phyloP scores from a whole-genome alignment of 2,113 vertebrate genomes.

The Cyphomyrus discorhynchus region DNA sequence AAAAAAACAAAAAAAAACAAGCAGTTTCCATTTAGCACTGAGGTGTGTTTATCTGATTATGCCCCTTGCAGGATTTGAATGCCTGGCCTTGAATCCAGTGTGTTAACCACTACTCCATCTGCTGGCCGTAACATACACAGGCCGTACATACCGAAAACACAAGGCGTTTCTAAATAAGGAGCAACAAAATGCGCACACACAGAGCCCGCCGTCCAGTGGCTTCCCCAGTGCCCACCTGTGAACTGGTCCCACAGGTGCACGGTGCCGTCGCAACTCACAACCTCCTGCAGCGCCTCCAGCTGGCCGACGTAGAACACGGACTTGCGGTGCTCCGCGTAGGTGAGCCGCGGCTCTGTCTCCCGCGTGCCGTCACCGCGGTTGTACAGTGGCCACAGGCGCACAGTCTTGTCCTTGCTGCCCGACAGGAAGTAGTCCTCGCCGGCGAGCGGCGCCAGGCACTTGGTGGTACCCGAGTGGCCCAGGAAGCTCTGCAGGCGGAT shows the following conservation, averaged over 20 bases:
- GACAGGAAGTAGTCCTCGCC: constrained; percentile 94
- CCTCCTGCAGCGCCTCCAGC: constrained; percentile 77
- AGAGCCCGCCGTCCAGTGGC: background rate
- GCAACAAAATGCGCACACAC: background rate
- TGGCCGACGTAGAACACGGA: constrained; percentile 86
- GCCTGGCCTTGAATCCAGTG: background rate
- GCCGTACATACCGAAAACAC: background rate
- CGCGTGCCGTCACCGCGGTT: constrained; percentile 85
- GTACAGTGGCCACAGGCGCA: constrained; percentile 89
- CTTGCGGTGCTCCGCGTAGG: constrained; percentile 81
- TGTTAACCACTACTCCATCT: background rate
- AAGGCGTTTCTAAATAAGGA: background rate
- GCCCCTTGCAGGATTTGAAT: background rate
- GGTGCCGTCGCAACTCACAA: constrained; percentile 94
- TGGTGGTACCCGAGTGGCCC: constrained; percentile 80
- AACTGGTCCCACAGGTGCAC: constrained; percentile 94
- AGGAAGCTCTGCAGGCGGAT: constrained; percentile 90
- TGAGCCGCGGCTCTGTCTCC: constrained; percentile 71
- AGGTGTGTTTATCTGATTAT: background rate
- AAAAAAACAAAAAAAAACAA: too few relatives aligned
- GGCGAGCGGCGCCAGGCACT: constrained; percentile 77
- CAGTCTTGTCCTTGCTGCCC: constrained; percentile 91
- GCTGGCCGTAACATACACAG: background rate
- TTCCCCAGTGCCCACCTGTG: constrained; percentile 63
- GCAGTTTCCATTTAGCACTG: background rate